phyloP scores from a whole-genome alignment of 2,113 vertebrate species.

The Callithrix jacchus region DNA sequence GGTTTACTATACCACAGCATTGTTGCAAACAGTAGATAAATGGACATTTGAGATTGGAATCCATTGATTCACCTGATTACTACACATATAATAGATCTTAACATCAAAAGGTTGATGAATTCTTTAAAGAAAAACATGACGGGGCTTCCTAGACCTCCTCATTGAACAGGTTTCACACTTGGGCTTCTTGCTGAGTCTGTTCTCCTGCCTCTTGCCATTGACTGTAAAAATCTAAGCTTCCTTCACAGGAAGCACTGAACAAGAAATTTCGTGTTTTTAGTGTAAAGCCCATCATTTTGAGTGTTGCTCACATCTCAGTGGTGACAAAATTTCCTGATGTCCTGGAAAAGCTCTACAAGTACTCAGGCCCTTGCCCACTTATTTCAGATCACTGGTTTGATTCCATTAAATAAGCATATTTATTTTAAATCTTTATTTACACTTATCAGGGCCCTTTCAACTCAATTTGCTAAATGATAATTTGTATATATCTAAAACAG shows the following conservation, averaged over 20 bases:
- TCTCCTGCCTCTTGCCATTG: slow-evolving; percentile 51
- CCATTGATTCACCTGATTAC: background rate
- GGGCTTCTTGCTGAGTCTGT: slow-evolving; percentile 64
- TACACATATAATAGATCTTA: background rate
- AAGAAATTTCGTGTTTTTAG: slow-evolving; percentile 66
- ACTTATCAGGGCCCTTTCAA: background rate
- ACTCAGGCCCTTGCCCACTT: background rate
- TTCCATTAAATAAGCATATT: slow-evolving; percentile 52
- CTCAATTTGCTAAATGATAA: background rate
- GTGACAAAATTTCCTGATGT: slow-evolving; percentile 9
- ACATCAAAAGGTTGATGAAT: background rate
- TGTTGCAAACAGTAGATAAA: background rate
- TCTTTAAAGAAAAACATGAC: background rate
- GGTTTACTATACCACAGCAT: background rate
- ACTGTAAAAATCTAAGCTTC: slow-evolving; percentile 14
- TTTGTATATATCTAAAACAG: slow-evolving; percentile 18
- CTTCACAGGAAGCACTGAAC: slow-evolving; percentile 57
- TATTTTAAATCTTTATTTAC: slow-evolving; percentile 52
- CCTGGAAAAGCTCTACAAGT: background rate
- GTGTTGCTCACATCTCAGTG: slow-evolving; percentile 35
- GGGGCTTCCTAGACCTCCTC: background rate
- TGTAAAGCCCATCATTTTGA: slow-evolving; percentile 66
- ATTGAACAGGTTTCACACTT: slow-evolving; percentile 49
- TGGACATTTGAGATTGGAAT: background rate
- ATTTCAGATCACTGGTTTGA: background rate